Evolutionary conservation across 2,113 vertebrate species (phyloP).

Genomic region (Grantiella picta): DNA sequence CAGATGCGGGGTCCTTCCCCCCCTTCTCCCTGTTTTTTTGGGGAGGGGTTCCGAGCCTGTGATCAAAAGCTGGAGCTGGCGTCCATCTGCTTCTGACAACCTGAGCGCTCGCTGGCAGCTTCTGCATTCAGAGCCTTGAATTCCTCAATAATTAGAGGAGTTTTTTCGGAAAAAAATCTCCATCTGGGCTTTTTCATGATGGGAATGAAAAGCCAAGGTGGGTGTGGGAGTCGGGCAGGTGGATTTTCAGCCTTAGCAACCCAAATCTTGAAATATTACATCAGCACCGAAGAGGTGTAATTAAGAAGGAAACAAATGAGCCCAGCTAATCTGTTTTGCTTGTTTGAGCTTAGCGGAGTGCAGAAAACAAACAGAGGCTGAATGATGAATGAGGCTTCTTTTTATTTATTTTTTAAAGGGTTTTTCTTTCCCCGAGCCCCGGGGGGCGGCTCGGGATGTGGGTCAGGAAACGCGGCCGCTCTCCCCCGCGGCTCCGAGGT

Average conservation of each 20-base stretch:
- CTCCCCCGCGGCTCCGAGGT: neutral
- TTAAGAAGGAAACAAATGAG: conserved; percentile 65
- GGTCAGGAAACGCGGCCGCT: neutral
- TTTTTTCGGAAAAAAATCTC: neutral
- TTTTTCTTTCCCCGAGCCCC: neutral
- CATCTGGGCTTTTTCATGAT: conserved; percentile 55
- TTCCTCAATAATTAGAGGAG: conserved; percentile 48
- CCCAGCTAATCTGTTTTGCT: conserved; percentile 64
- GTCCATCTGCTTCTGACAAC: conserved; percentile 62
- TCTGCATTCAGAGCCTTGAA: conserved; percentile 29
- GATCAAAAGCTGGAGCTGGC: conserved; percentile 41
- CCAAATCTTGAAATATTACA: conserved; percentile 52
- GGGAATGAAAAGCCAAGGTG: conserved; percentile 63
- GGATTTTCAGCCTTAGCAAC: conserved; percentile 64
- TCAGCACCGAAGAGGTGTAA: conserved; percentile 52
- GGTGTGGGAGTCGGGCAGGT: conserved; percentile 58
- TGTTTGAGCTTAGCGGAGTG: conserved; percentile 56
- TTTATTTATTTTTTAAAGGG: neutral
- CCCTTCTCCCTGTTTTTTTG: neutral
- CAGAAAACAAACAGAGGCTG: conserved; percentile 63
- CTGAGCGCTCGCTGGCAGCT: conserved; percentile 39
- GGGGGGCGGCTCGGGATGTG: neutral
- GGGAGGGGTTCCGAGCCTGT: neutral
- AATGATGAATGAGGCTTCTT: conserved; percentile 38
- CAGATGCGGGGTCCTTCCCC: conserved; percentile 17